Evolutionary conservation across 2,113 vertebrate species (phyloP).

Genomic region (Mesembrinibis cayennensis): DNA sequence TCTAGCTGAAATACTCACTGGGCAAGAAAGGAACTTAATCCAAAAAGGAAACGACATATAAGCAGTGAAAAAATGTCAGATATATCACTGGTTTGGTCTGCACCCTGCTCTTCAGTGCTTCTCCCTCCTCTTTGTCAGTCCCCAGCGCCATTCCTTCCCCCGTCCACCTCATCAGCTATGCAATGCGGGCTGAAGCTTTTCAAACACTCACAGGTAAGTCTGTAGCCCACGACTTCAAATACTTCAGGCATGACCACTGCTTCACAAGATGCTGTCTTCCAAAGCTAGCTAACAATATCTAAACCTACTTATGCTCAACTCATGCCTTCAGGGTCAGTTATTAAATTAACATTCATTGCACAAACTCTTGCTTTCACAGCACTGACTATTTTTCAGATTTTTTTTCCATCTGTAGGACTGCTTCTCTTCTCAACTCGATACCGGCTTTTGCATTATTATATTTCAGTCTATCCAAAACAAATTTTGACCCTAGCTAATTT

Average conservation of each 20-base stretch:
- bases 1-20: neutral
- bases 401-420: neutral
- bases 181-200: neutral
- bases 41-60: neutral
- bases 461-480: neutral
- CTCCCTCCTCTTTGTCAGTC: neutral
- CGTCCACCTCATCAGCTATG: rapidly evolving
- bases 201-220: neutral
- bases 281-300: neutral
- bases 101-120: neutral
- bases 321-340: neutral
- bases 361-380: neutral
- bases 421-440: neutral
- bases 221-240: neutral
- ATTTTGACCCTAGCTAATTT: neutral
- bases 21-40: neutral
- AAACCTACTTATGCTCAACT: neutral
- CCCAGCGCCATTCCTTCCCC: neutral
- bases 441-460: neutral
- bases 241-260: neutral
- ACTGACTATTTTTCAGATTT: neutral
- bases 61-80: neutral
- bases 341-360: neutral
- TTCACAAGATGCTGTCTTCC: neutral
- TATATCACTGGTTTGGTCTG: neutral